A percentile compares a stretch with the other conserved stretches of the same genome.
Evolutionary conservation across 1,140 invertebrate species (phyloP).

Genomic region (Tetramorium parvispinum): DNA sequence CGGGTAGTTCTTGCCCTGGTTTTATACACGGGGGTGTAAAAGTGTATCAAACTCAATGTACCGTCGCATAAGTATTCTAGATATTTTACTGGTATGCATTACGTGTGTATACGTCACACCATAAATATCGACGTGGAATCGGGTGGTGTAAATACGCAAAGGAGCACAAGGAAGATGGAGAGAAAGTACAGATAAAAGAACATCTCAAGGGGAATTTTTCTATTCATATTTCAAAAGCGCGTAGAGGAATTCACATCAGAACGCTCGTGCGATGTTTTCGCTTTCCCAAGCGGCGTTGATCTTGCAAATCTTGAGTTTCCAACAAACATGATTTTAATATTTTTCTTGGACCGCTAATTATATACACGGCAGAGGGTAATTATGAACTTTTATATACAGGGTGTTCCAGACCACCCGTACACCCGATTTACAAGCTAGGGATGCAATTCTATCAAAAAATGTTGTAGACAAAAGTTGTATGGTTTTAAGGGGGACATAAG

Average conservation of each 20-base stretch:
- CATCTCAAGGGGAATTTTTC: background rate
- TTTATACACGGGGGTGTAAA: too few species aligned
- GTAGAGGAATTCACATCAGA: constrained; percentile 15
- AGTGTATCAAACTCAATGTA: background rate
- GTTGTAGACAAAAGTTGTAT: too few species aligned
- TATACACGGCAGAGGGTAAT: background rate
- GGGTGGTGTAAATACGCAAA: background rate
- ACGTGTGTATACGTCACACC: background rate
- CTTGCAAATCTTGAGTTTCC: background rate
- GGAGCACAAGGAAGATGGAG: background rate
- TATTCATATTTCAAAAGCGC: constrained; percentile 33
- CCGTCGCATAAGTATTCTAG: background rate
- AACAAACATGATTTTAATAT: background rate
- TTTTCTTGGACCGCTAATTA: constrained; percentile 8
- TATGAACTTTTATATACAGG: background rate
- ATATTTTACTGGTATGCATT: background rate
- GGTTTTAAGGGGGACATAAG: too few species aligned
- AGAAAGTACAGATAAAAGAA: constrained; percentile 22
- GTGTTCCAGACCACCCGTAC: too few species aligned
- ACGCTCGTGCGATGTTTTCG: background rate
- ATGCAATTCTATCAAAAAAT: too few species aligned
- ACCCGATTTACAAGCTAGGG: too few species aligned
- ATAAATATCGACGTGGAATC: constrained; percentile 24
- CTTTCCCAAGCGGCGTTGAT: background rate
- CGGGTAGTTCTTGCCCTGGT: background rate